Evolutionary conservation across 2,888 invertebrate genomes (phyloP).

Genomic region (Lysandra bellargus): DNA sequence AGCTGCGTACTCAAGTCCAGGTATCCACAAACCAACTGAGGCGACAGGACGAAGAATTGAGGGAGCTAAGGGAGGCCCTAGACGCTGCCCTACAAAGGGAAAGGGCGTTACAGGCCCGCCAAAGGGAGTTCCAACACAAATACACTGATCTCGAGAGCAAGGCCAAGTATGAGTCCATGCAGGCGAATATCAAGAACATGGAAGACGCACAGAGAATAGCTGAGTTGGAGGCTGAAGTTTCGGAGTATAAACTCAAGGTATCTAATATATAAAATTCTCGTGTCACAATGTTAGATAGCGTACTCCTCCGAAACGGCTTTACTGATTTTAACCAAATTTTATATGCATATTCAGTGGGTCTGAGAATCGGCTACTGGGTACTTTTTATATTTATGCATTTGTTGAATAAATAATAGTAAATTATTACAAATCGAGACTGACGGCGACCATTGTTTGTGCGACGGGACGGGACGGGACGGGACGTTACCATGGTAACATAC

Average conservation of each 20-base stretch:
- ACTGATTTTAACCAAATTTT: no score
- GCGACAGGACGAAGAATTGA: slow-evolving; percentile 96
- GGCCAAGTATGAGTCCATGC: slow-evolving; percentile 95
- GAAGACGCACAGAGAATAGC: slow-evolving; percentile 97
- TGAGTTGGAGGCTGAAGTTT: slow-evolving; percentile 95
- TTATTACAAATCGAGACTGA: no score
- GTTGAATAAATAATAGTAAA: no score
- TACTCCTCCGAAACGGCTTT: no score
- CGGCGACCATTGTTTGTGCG: no score
- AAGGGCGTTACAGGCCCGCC: slow-evolving; percentile 86
- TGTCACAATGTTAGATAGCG: no score
- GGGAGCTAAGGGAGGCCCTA: slow-evolving; percentile 88
- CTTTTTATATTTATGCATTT: no score
- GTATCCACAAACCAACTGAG: slow-evolving; percentile 93
- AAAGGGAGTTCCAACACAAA: slow-evolving; percentile 90
- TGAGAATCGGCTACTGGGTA: no score
- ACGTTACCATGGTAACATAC: no score
- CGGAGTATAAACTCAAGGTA: slow-evolving; percentile 95
- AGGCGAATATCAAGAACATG: slow-evolving; percentile 95
- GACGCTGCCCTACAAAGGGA: slow-evolving; percentile 87
- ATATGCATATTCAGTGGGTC: no score
- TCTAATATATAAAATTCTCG: neutral
- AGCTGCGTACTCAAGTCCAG: slow-evolving; percentile 96
- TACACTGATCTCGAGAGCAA: slow-evolving; percentile 83
- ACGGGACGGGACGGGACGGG: no score